Percentiles rank a stretch among this genome's conserved stretches.
Conservation (phyloP, 2,113 vertebrate genomes). For the Cyanoderma ruficeps region DNA sequence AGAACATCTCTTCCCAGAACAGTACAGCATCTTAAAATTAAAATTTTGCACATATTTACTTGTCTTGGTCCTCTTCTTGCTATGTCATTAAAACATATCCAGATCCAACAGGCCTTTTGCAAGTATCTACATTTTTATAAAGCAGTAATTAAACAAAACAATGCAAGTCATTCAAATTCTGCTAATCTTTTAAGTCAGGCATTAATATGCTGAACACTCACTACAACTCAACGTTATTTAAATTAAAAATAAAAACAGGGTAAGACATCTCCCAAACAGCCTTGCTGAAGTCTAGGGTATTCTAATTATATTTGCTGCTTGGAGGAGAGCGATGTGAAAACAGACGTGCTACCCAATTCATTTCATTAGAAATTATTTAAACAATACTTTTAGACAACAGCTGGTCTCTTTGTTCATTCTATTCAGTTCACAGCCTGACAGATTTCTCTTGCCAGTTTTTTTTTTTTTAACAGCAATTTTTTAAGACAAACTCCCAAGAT, state of each 20-base stretch:
- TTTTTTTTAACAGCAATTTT: background rate
- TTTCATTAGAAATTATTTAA: background rate
- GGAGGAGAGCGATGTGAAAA: background rate
- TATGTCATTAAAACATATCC: background rate
- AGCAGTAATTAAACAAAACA: constrained; percentile 8
- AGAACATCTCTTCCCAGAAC: background rate
- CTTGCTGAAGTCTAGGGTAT: background rate
- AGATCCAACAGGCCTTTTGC: background rate
- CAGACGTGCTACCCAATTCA: background rate
- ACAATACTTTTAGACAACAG: background rate
- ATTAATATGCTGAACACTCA: constrained; percentile 23
- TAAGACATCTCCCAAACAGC: background rate
- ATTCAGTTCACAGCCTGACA: background rate
- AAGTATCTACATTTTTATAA: constrained; percentile 37
- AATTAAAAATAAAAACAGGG: constrained; percentile 5
- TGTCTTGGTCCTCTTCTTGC: constrained; percentile 49
- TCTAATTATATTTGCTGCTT: background rate
- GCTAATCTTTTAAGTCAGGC: constrained; percentile 22
- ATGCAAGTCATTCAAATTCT: constrained; percentile 9
- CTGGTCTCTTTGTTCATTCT: background rate
- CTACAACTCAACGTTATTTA: background rate
- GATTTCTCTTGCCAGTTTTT: background rate
- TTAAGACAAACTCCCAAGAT: background rate
- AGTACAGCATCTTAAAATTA: background rate
- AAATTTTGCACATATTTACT: constrained; percentile 8